phyloP scores from a whole-genome alignment of 2,113 vertebrate species.

The Corythoichthys intestinalis region DNA sequence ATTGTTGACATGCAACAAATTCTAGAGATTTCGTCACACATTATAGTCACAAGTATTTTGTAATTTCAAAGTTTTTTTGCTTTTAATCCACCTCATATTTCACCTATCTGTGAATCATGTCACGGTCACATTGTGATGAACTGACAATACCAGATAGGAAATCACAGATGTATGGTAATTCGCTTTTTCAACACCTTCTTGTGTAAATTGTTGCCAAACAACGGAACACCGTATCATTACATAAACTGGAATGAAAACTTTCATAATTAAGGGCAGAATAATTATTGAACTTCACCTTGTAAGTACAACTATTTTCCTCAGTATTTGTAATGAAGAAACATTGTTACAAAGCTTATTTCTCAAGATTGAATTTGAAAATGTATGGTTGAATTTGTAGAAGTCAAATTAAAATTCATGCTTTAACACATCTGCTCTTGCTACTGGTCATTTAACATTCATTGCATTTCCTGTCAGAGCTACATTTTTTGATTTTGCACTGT shows the following conservation, averaged over 20 bases:
- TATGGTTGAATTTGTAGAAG: not conserved
- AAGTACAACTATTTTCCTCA: not conserved
- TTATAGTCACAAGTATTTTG: not conserved
- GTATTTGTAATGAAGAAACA: not conserved
- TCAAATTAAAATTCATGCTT: not conserved
- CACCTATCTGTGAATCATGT: not conserved
- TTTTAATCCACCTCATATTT: not conserved
- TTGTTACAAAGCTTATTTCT: not conserved
- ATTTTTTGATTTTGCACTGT: not conserved
- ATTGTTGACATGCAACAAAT: not conserved
- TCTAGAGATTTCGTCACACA: not conserved
- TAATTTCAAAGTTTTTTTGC: too few relatives aligned
- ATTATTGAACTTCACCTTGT: not conserved
- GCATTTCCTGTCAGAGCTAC: too few relatives aligned
- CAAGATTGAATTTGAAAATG: slow-evolving; percentile 1
- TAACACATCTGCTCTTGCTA: not conserved
- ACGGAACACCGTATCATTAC: slow-evolving; percentile 26
- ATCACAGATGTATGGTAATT: not conserved
- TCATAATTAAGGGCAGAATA: not conserved
- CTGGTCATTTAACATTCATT: not conserved
- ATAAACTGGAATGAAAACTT: slow-evolving; percentile 35
- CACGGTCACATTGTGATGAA: not conserved
- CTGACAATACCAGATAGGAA: not conserved
- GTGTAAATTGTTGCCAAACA: not conserved
- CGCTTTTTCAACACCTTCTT: slow-evolving; percentile 3